These are phyloP conservation scores for Xestia xanthographa DNA, from an alignment of 2,888 invertebrate genomes.

Conservation along the genomic window DNA sequence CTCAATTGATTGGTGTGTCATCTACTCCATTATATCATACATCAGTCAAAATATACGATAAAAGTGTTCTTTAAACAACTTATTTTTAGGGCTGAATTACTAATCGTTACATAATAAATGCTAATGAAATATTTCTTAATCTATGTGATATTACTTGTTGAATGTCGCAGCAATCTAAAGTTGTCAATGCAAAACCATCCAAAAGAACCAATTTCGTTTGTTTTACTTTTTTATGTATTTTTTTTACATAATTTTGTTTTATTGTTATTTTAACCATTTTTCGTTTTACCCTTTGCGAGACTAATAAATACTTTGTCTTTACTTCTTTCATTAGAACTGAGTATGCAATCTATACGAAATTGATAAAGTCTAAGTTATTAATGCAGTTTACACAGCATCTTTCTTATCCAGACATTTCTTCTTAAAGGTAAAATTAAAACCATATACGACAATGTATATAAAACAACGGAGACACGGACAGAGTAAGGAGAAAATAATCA, in stretches of 20 bases:
- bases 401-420: conserved; percentile 5
- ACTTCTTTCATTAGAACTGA: no score
- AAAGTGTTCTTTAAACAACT: neutral
- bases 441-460: conserved; percentile 69
- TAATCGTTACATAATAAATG: neutral
- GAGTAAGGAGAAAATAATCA: conserved; percentile 89
- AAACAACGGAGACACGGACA: conserved; percentile 79
- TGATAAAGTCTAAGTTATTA: neutral
- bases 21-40: no score
- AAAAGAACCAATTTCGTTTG: no score
- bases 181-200: neutral
- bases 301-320: no score
- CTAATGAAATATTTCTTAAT: neutral
- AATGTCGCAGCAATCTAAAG: neutral
- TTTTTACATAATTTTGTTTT: no score
- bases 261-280: no score
- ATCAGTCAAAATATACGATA: neutral
- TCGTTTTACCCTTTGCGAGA: no score
- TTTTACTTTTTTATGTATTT: no score
- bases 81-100: neutral
- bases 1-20: no score
- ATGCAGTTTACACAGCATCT: conserved; percentile 18
- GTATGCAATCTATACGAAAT: neutral
- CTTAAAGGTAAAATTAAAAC: conserved; percentile 58
- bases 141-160: neutral